Evolutionary conservation across 2,888 invertebrate species (phyloP).

Genomic region (Plemyria rubiginata): DNA sequence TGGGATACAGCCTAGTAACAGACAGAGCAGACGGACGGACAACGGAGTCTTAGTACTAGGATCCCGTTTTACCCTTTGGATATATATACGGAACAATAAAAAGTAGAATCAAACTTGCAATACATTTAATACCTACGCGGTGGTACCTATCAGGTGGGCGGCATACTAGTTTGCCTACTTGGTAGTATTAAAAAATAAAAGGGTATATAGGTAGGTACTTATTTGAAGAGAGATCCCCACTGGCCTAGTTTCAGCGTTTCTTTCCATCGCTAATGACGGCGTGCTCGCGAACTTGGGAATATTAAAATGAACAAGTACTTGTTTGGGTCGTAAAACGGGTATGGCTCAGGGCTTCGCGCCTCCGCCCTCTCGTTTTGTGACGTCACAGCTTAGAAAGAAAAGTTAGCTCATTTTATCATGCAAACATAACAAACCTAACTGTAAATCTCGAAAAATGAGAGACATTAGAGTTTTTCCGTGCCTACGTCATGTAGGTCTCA

Average conservation of each 20-base stretch:
- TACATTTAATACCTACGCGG: too few species aligned
- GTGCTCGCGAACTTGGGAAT: conserved; percentile 73
- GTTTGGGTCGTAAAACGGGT: conserved; percentile 75
- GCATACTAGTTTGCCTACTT: background rate
- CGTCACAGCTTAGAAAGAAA: conserved; percentile 17
- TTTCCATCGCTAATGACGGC: conserved; percentile 73
- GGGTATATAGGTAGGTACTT: conserved; percentile 55
- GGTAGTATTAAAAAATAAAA: background rate
- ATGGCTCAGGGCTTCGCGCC: conserved; percentile 73
- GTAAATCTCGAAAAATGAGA: background rate
- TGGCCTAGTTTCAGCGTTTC: conserved; percentile 74
- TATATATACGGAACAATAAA: too few species aligned
- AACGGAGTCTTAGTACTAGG: too few species aligned
- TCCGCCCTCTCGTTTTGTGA: conserved; percentile 55
- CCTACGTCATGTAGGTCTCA: background rate
- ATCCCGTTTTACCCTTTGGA: too few species aligned
- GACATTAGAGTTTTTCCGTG: background rate
- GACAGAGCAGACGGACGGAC: too few species aligned
- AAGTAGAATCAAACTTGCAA: too few species aligned
- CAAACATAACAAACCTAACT: background rate
- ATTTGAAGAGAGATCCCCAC: conserved; percentile 68
- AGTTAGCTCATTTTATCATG: conserved; percentile 3
- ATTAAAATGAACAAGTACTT: conserved; percentile 84
- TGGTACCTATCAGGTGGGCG: background rate
- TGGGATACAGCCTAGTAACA: too few species aligned